Percentiles rank a stretch among this genome's conserved stretches.
These are phyloP conservation scores for Oxystoma pomonae DNA, from an alignment of 2,888 invertebrate species.

Conservation along the genomic window DNA sequence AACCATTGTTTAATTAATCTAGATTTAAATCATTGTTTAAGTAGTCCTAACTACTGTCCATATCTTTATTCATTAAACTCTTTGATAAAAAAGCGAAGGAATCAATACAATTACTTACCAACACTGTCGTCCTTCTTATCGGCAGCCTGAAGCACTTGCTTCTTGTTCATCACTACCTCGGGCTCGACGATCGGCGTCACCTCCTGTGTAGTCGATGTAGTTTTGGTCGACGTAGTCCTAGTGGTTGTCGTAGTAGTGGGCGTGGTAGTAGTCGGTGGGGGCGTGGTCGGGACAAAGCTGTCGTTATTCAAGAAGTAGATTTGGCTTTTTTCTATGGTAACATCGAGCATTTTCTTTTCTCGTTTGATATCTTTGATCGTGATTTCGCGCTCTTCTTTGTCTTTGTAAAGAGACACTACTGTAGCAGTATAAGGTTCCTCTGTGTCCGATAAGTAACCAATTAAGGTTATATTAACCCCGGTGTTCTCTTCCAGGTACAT, in stretches of 20 bases:
- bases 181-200: conserved; percentile 24
- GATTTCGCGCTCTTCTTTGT: conserved; percentile 56
- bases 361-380: conserved; percentile 59
- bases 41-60: no score
- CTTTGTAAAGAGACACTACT: conserved; percentile 65
- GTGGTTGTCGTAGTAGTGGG: conserved; percentile 49
- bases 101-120: no score
- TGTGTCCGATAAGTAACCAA: conserved; percentile 66
- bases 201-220: conserved; percentile 10
- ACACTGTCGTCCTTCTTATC: conserved; percentile 45
- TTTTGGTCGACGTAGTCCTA: conserved; percentile 49
- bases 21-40: no score
- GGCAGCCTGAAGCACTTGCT: conserved; percentile 22
- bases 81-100: no score
- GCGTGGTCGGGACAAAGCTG: conserved; percentile 73
- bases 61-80: no score
- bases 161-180: conserved; percentile 22
- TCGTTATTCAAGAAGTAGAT: conserved; percentile 73
- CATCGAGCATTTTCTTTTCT: conserved; percentile 64
- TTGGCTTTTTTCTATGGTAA: conserved; percentile 69
- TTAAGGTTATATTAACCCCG: conserved; percentile 75
- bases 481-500: conserved; percentile 66
- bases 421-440: conserved; percentile 73
- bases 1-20: no score
- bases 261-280: conserved; percentile 56